Percentiles rank a stretch among this genome's conserved stretches.
Conservation (phyloP, 2,113 vertebrate genomes). For the Gymnorhina tibicen region DNA sequence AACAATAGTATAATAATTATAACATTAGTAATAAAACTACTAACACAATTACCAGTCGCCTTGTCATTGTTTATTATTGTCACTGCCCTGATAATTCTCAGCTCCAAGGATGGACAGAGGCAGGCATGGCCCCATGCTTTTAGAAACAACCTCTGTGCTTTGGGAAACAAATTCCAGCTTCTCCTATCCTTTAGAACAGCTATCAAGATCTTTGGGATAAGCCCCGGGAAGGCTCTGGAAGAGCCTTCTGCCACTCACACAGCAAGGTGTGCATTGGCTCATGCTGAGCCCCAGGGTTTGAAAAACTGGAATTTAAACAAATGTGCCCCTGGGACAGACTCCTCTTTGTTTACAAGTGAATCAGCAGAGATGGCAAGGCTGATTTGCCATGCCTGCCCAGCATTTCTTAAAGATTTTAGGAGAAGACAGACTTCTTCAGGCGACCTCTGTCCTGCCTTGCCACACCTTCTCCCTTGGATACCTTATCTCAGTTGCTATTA, state of each 20-base stretch:
- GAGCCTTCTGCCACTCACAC: neutral
- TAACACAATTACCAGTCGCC: neutral
- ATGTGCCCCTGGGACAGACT: neutral
- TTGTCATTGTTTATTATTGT: neutral
- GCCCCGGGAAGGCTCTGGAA: neutral
- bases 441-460: neutral
- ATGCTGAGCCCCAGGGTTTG: neutral
- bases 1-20: neutral
- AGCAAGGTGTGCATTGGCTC: neutral
- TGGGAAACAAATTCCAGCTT: neutral
- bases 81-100: neutral
- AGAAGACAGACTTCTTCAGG: neutral
- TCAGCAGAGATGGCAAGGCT: neutral
- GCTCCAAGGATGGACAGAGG: neutral
- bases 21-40: neutral
- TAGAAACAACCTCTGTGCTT: neutral
- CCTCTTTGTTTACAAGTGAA: neutral
- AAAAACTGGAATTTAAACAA: neutral
- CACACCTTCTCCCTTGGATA: neutral
- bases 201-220: neutral
- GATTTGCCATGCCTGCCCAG: neutral
- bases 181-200: neutral
- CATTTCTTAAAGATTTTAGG: neutral
- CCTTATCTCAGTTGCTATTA: neutral
- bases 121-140: neutral